A percentile compares a stretch with the other conserved stretches of the same genome.
phyloP scores from a whole-genome alignment of 2,113 vertebrate species.

The Empidonax traillii region DNA sequence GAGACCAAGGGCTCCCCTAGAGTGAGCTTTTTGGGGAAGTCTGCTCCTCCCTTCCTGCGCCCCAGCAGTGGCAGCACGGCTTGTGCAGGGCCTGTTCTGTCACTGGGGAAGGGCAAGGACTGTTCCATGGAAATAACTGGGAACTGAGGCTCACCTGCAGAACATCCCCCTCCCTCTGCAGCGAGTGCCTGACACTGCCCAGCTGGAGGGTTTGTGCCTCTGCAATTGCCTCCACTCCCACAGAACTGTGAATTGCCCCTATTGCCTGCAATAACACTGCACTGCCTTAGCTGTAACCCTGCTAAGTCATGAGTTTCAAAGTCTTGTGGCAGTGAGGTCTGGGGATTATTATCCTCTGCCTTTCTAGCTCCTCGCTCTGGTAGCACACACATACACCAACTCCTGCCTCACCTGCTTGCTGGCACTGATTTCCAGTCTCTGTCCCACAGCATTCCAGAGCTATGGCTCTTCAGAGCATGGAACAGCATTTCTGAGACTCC shows the following conservation, averaged over 20 bases:
- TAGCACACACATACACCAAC: no score
- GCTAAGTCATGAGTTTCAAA: not conserved
- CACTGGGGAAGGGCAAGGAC: not conserved
- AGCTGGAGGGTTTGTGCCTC: not conserved
- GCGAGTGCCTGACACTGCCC: fast-evolving
- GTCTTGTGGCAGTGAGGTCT: not conserved
- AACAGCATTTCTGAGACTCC: not conserved
- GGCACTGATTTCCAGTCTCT: not conserved
- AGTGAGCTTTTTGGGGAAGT: not conserved
- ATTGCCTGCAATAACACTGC: slow-evolving; percentile 19
- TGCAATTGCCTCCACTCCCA: not conserved
- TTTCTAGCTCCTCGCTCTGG: not conserved
- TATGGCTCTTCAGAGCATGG: not conserved
- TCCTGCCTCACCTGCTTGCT: not conserved
- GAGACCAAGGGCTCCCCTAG: not conserved
- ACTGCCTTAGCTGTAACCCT: not conserved
- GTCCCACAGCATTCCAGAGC: not conserved
- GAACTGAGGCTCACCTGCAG: not conserved
- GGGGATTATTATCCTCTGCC: not conserved
- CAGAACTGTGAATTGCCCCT: not conserved
- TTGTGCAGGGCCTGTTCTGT: not conserved
- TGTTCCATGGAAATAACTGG: not conserved
- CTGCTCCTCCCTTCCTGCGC: not conserved
- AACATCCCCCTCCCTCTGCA: fast-evolving
- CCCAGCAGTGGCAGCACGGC: not conserved